Evolutionary conservation across 35 echinoderm and acorn worm genomes (phyloP), one percentile per base, ranked within the genome.

Genomic region (Apostichopus parvimensis): DNA sequence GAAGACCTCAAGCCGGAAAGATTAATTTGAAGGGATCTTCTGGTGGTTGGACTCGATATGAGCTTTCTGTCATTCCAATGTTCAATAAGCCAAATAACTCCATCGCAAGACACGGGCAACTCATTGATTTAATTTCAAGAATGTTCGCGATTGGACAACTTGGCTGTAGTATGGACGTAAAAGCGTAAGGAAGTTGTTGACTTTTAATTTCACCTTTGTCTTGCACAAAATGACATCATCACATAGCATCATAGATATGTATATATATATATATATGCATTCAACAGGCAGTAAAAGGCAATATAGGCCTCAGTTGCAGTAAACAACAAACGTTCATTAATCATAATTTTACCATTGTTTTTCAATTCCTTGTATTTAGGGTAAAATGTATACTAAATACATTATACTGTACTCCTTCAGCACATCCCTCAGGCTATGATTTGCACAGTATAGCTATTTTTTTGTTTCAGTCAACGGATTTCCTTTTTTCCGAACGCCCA

Each of bases 51-150:
- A 75, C 6, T 75, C 71, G 71, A 75, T 21, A 84, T 84, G 81
- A 84, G 81, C 15, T 84, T 84, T 84, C 81, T 84, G 81, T 84
- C 81, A 84, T 56, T 84, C 56, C 14, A 84, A 84, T 84, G 57
- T 58, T 60, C 81, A 84, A 9, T 58, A 22, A 84, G 17, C 54
- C 71, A 75, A 18, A 75, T 6, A 75, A 75, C 6, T 2, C 7
- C n/a, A 18, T 7, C 14, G 71, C 14, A 18, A 75, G 17, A 75
- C 15, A 24, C 6, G 71, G 71, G 2, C 15, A 75, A 18, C 71
- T 22, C 7, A 14, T 75, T 75, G 71, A 75, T 75, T 68, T 18
- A 75, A 75, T 75, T 75, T 75, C 71, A 22, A 75, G 71, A 75
- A 75, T 75, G 71, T 75, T 75, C 71, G 17, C 71, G 71, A 75